phyloP scores from a whole-genome alignment of 1,140 invertebrate species.

The Danaus melanippus region DNA sequence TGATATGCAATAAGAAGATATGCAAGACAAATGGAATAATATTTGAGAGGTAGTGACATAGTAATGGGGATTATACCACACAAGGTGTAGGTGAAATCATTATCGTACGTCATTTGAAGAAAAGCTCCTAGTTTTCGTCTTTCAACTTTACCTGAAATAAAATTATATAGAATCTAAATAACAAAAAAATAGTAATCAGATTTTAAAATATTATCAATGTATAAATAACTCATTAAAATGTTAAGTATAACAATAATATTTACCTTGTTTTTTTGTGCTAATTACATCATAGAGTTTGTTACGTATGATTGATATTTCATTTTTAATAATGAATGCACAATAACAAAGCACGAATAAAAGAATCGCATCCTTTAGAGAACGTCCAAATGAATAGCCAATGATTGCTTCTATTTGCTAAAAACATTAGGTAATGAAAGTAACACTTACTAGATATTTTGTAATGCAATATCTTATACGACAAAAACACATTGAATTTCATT shows the following conservation, averaged over 20 bases:
- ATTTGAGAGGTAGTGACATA: constrained; percentile 49
- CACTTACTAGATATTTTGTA: too few species aligned
- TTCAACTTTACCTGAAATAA: constrained; percentile 38
- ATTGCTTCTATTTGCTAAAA: too few species aligned
- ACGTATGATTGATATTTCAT: constrained; percentile 19
- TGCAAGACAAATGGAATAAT: constrained; percentile 41
- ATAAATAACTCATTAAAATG: not conserved
- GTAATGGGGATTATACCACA: constrained; percentile 40
- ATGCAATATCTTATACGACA: too few species aligned
- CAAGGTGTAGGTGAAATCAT: constrained; percentile 39
- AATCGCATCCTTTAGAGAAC: too few species aligned
- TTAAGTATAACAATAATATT: not conserved
- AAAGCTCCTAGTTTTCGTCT: constrained; percentile 44
- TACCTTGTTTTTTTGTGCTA: constrained; percentile 32
- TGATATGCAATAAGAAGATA: constrained; percentile 51
- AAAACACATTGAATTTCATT: too few species aligned
- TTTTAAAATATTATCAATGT: not conserved
- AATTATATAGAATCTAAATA: constrained; percentile 6
- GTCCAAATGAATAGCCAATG: too few species aligned
- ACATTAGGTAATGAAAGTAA: too few species aligned
- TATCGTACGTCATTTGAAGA: constrained; percentile 39
- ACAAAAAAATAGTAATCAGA: not conserved
- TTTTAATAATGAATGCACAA: too few species aligned
- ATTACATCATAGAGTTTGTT: constrained; percentile 35
- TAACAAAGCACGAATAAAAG: too few species aligned